phyloP scores from a whole-genome alignment of 2,797 vertebrate genomes.

The Chelmon rostratus region DNA sequence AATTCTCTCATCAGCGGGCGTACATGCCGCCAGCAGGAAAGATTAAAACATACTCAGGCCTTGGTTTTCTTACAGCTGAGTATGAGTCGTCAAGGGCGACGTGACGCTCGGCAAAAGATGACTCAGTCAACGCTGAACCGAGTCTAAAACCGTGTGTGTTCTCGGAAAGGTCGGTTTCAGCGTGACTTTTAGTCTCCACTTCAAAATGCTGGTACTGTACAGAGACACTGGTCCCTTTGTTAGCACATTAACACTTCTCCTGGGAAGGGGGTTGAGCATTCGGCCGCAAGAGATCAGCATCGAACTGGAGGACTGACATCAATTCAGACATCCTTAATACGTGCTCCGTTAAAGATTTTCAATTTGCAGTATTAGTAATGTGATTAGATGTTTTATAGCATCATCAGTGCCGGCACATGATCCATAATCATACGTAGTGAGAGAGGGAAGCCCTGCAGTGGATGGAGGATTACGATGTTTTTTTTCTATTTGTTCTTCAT shows the following conservation, averaged over 20 bases:
- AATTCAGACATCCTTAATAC: neutral
- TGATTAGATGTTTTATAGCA: neutral
- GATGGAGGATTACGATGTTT: neutral
- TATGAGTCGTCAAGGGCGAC: neutral
- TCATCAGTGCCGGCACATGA: neutral
- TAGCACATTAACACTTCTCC: neutral
- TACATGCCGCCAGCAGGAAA: neutral
- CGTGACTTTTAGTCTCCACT: neutral
- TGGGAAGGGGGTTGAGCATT: neutral
- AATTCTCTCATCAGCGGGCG: conserved; percentile 4
- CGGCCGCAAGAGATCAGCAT: neutral
- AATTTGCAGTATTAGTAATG: neutral
- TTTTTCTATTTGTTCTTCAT: neutral
- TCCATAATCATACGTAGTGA: neutral
- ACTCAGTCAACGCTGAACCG: neutral
- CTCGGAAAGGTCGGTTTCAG: neutral
- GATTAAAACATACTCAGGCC: neutral
- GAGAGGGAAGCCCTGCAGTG: neutral
- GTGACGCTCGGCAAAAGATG: neutral
- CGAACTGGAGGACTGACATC: neutral
- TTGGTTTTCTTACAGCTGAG: neutral
- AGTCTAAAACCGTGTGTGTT: neutral
- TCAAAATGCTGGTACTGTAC: neutral
- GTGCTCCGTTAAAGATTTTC: neutral
- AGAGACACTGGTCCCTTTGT: neutral